These are phyloP conservation scores for Schmidtea mediterranea DNA, from an alignment of 1,140 invertebrate genomes.

Conservation along the genomic window DNA sequence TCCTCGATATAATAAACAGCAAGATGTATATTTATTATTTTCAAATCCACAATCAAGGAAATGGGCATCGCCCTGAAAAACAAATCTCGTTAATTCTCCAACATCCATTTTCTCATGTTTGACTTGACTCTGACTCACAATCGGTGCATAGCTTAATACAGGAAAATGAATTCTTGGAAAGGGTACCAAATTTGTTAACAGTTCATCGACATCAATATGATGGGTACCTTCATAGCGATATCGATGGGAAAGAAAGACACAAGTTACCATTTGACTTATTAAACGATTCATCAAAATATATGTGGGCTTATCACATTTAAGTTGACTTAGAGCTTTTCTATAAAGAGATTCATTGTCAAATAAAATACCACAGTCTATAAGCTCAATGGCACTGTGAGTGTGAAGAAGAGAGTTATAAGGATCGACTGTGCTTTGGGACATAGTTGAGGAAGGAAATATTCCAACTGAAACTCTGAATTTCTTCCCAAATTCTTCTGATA, in stretches of 20 bases:
- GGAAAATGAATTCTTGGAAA: conserved; percentile 23
- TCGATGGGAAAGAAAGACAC: conserved; percentile 31
- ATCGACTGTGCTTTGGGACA: conserved; percentile 26
- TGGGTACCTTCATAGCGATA: conserved; percentile 13
- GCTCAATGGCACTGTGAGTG: conserved; percentile 17
- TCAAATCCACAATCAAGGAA: conserved; percentile 40
- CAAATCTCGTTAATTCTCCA: conserved; percentile 58
- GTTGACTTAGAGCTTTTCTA: conserved; percentile 39
- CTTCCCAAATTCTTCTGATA: conserved; percentile 40
- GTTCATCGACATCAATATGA: background rate
- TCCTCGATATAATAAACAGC: too few species aligned
- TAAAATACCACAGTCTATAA: conserved; percentile 32
- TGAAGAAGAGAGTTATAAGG: conserved; percentile 30
- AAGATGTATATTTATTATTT: too few species aligned
- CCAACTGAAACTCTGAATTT: background rate
- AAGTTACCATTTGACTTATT: conserved; percentile 30
- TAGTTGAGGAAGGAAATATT: conserved; percentile 15
- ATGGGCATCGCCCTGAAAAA: conserved; percentile 60
- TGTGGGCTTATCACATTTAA: conserved; percentile 31
- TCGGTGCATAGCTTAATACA: conserved; percentile 19
- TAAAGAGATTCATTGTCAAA: conserved; percentile 63
- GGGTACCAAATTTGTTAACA: conserved; percentile 36
- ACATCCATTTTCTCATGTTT: conserved; percentile 30
- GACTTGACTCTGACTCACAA: conserved; percentile 22
- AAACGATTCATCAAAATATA: conserved; percentile 42